Conservation (phyloP, 2,888 invertebrate species). For the Craniophora ligustri region DNA sequence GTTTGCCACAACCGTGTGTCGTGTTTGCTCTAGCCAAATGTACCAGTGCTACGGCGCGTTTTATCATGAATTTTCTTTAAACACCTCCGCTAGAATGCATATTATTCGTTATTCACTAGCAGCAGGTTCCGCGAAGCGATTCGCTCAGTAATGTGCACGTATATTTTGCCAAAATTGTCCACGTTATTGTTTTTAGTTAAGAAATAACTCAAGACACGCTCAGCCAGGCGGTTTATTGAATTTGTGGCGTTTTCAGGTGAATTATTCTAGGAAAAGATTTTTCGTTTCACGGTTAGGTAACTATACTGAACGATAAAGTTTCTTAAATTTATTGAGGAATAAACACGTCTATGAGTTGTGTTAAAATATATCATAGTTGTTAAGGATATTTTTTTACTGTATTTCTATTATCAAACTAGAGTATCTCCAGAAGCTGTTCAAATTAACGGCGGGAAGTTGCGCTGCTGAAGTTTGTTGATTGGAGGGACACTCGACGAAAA, state of each 20-base stretch:
- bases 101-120: constrained; percentile 25
- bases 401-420: neutral
- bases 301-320: constrained; percentile 35
- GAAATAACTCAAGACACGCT: constrained; percentile 26
- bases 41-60: constrained; percentile 29
- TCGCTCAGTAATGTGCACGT: constrained; percentile 26
- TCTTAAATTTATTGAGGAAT: constrained; percentile 25
- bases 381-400: neutral
- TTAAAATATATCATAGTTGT: neutral
- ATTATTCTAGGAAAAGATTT: constrained; percentile 26
- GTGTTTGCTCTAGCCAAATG: constrained; percentile 42
- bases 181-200: constrained; percentile 43
- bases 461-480: constrained; percentile 57
- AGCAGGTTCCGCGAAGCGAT: constrained; percentile 8
- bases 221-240: constrained; percentile 29
- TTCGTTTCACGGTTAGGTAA: constrained; percentile 31
- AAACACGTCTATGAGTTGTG: constrained; percentile 9
- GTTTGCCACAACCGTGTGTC: constrained; percentile 57
- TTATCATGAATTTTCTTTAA: constrained; percentile 49
- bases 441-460: constrained; percentile 46
- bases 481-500: constrained; percentile 59
- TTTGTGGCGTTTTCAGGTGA: constrained; percentile 28
- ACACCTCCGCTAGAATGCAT: constrained; percentile 34
- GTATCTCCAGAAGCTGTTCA: constrained; percentile 21
- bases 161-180: constrained; percentile 39